phyloP scores from a whole-genome alignment of 2,888 invertebrate genomes.

The Diadegma fenestrale region DNA sequence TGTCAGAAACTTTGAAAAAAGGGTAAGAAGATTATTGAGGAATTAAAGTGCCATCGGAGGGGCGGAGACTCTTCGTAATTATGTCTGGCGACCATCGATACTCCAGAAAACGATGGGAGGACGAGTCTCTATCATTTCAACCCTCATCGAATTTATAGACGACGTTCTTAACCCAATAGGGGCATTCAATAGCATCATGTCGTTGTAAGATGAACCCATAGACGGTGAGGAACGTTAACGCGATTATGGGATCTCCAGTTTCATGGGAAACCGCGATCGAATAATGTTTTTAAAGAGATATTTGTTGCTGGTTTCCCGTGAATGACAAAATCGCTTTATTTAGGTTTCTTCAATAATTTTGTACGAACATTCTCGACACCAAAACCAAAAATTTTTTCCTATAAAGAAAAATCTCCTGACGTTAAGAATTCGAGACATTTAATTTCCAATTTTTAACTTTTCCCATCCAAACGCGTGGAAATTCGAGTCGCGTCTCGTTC shows the following conservation, averaged over 20 bases:
- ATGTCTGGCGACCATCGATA: neutral
- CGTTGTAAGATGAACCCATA: constrained; percentile 7
- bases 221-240: constrained; percentile 37
- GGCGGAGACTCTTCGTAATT: neutral
- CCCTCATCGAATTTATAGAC: neutral
- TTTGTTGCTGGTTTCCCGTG: neutral
- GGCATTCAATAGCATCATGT: neutral
- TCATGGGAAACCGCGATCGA: constrained; percentile 4
- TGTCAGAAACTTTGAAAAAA: neutral
- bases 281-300: neutral
- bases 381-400: too few species aligned
- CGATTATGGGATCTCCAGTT: constrained; percentile 47
- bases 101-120: neutral
- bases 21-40: neutral
- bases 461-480: too few species aligned
- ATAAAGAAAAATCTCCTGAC: too few species aligned
- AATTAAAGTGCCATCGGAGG: constrained; percentile 11
- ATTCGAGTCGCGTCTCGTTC: too few species aligned
- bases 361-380: too few species aligned
- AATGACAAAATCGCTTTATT: too few species aligned
- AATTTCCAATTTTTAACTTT: too few species aligned
- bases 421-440: too few species aligned
- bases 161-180: neutral
- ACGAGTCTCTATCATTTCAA: neutral
- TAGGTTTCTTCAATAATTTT: too few species aligned